Conservation (phyloP, 2,113 vertebrate genomes). For the Entomyzon cyanotis region DNA sequence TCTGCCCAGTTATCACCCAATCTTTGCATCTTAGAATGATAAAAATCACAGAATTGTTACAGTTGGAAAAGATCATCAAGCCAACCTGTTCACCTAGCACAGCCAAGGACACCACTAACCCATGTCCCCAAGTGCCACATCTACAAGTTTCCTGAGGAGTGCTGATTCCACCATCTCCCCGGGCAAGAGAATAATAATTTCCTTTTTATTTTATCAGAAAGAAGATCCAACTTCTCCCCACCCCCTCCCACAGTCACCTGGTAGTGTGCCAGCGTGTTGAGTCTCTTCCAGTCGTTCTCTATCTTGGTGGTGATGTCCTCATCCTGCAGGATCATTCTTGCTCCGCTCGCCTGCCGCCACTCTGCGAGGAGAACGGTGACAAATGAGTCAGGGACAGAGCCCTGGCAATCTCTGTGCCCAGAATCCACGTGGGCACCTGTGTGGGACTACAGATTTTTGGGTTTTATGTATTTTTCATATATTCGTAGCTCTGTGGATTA, state of each 20-base stretch:
- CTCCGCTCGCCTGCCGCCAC: slow-evolving; percentile 80
- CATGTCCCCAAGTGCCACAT: not conserved
- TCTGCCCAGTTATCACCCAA: not conserved
- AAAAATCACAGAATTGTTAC: not conserved
- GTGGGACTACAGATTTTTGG: not conserved
- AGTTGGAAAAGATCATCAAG: not conserved
- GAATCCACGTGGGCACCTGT: not conserved
- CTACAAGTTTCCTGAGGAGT: not conserved
- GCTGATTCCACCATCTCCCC: not conserved
- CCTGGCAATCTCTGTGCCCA: no score
- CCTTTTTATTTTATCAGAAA: not conserved
- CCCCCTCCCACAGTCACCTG: slow-evolving; percentile 49
- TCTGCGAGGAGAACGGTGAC: slow-evolving; percentile 60
- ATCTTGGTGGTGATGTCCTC: slow-evolving; percentile 86
- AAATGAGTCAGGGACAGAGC: not conserved
- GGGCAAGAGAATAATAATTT: not conserved
- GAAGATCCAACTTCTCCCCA: not conserved
- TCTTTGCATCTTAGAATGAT: not conserved
- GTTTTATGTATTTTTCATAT: not conserved
- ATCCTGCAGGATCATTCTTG: slow-evolving; percentile 82
- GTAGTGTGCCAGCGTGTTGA: slow-evolving; percentile 78
- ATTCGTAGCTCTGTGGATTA: not conserved
- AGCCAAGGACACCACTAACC: not conserved
- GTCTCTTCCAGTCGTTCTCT: slow-evolving; percentile 85
- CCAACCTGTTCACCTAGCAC: not conserved